Conservation (phyloP, 2,113 vertebrate genomes). For the cat (Felis catus) region F.catus_Fca126_mat1.0 CM031426.1:5482001-5482500, state of each 20-base stretch:
- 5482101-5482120: not conserved
- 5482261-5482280: not conserved
- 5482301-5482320: not conserved
- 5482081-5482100: no score
- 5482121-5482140: not conserved
- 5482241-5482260: not conserved
- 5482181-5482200: not conserved
- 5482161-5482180: not conserved
- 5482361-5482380: not conserved
- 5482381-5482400: not conserved
- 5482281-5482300: not conserved
- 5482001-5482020: no score
- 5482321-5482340: not conserved
- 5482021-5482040: no score
- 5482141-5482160: not conserved
- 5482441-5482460: not conserved
- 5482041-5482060: no score
- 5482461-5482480: not conserved
- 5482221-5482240: not conserved
- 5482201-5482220: not conserved
- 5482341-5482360: not conserved
- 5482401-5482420: not conserved
- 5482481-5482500: not conserved
- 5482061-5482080: no score
- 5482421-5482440: not conserved